Conservation (phyloP, 2,113 vertebrate genomes). For the Saccopteryx leptura region DNA sequence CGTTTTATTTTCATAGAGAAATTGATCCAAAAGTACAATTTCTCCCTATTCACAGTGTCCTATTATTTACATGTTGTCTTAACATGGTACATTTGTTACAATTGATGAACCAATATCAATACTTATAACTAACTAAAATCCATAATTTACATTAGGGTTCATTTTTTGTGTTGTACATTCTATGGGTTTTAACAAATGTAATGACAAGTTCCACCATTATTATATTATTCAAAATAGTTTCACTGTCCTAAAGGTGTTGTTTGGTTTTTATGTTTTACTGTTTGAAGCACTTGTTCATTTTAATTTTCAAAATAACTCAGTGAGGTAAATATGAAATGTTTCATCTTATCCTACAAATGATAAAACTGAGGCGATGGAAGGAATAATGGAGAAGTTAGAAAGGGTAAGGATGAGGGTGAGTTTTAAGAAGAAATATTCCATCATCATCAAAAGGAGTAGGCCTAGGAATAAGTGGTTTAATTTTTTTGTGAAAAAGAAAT, state of each 20-base stretch:
- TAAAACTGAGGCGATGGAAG: conserved; percentile 34
- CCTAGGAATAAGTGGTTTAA: conserved; percentile 15
- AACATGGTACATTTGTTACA: background rate
- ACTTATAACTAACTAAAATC: conserved; percentile 14
- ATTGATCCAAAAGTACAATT: background rate
- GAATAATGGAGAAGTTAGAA: conserved; percentile 25
- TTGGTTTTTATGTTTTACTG: background rate
- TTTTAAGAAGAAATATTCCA: conserved; percentile 51
- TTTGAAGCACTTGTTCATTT: conserved; percentile 48
- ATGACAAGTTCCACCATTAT: background rate
- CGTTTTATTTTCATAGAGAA: conserved; percentile 42
- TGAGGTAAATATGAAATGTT: background rate
- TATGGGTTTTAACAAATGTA: background rate
- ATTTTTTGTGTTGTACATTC: background rate
- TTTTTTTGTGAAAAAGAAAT: conserved; percentile 40
- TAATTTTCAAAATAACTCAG: conserved; percentile 18
- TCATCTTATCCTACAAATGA: conserved; percentile 19
- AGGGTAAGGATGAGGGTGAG: background rate
- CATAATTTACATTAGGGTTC: conserved; percentile 26
- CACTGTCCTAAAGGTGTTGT: background rate
- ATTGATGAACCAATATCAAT: background rate
- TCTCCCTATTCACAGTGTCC: background rate
- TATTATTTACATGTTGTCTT: background rate
- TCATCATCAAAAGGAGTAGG: background rate
- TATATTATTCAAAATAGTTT: background rate